phyloP scores from a whole-genome alignment of 2,888 invertebrate genomes.

The Bombylius major region DNA sequence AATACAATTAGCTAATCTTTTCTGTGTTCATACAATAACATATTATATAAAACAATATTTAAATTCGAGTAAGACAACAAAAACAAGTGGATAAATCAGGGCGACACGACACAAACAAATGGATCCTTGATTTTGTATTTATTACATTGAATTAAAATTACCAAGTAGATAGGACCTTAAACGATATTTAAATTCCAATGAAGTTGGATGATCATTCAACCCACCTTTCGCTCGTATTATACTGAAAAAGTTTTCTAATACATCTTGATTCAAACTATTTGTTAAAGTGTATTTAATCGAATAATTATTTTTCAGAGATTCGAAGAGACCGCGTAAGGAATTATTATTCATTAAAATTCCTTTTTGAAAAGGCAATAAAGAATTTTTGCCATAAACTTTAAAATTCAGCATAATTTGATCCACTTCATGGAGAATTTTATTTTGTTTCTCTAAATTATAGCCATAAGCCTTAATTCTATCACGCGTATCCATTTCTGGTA shows the following conservation, averaged over 20 bases:
- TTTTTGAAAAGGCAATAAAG: slow-evolving; percentile 20
- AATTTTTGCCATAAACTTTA: slow-evolving; percentile 10
- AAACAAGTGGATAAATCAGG: too few species aligned
- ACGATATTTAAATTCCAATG: neutral
- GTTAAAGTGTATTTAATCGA: neutral
- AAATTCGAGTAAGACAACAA: too few species aligned
- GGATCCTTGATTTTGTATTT: too few species aligned
- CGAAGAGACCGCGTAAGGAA: neutral
- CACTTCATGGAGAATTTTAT: slow-evolving; percentile 16
- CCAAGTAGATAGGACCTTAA: neutral
- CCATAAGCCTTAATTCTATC: slow-evolving; percentile 17
- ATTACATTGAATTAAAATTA: too few species aligned
- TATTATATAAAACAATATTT: too few species aligned
- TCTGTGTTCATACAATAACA: too few species aligned
- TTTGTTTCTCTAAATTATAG: slow-evolving; percentile 12
- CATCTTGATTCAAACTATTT: slow-evolving; percentile 1
- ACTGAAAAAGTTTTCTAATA: neutral
- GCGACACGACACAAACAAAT: too few species aligned
- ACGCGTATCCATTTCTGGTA: neutral
- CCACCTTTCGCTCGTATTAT: neutral
- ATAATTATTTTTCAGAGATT: neutral
- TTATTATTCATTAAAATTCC: slow-evolving; percentile 13
- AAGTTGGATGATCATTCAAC: neutral
- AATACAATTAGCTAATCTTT: too few species aligned
- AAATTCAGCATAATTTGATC: slow-evolving; percentile 10